Base-by-base conservation (phyloP, 2,113 vertebrate genomes). In the Podarcis cretensis region DNA sequence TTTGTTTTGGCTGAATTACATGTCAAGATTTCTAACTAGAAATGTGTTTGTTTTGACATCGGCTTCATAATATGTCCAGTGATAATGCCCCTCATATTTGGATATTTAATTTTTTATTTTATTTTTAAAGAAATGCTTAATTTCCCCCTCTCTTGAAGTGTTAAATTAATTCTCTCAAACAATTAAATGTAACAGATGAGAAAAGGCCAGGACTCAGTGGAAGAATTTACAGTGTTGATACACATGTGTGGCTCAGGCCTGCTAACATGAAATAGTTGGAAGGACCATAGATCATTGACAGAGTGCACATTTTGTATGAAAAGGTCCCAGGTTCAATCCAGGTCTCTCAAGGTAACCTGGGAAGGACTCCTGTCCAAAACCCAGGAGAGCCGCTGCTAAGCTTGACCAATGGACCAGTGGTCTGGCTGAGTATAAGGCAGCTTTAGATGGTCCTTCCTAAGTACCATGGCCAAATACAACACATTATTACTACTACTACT, bases 11-110 rank as follows among this genome's bases (percentile, higher is more conserved):
- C n/a, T 77, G 89, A 86, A 78, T 85, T 84, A 89, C 74, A 63
- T 37, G 1, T 74, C 83, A 81, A 91, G 2, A 74, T 86, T 91
- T 84, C 81, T 87, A 71, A 83, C 79, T 90, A 85, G 78, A 94
- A 77, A 89, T 83, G 48, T 80, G 71, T 84, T 91, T 13, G 79
- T 81, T 78, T 75, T 92, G 57, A 81, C 57, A 65, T n/a, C 8
- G 27, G 23, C 81, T 74, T 92, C 86, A 12, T 65, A 85, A 91
- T 32, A 92, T 54, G 40, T 37, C 43, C 5, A 65, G 40, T 23
- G 18, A 81, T 85, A 35, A 86, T 90, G 90, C 82, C 40, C 16
- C n/a, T 48, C 14, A 71, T 83, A 68, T 5, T 68, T 88, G 68
- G 78, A 71, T 84, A 71, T 20, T 84, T 79, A 43, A 30, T 57